Conservation (phyloP, 2,888 invertebrate genomes). For the Falcaria lacertinaria region DNA sequence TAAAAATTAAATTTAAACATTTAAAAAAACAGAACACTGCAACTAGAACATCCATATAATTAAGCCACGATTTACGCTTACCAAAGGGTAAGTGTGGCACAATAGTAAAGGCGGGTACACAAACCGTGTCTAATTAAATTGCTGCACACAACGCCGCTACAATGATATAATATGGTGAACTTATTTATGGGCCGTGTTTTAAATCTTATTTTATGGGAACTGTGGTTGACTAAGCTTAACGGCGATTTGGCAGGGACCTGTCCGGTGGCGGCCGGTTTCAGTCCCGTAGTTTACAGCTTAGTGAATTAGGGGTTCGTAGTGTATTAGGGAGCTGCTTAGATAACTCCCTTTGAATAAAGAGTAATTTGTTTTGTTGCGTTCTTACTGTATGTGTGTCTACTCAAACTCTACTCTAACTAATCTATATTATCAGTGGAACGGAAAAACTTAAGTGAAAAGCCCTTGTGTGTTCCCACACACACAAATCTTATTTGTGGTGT, state of each 20-base stretch:
- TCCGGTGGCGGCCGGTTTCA: constrained; percentile 31
- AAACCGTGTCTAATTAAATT: constrained; percentile 59
- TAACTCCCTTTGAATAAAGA: too few species aligned
- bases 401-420: too few species aligned
- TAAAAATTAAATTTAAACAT: too few species aligned
- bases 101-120: constrained; percentile 42
- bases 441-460: too few species aligned
- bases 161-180: constrained; percentile 48
- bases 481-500: too few species aligned
- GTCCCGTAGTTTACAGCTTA: too few species aligned
- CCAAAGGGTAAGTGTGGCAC: constrained; percentile 18
- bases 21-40: neutral
- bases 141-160: constrained; percentile 39
- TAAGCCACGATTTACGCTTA: constrained; percentile 18
- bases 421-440: too few species aligned
- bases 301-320: too few species aligned
- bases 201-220: constrained; percentile 79
- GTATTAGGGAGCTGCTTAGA: too few species aligned
- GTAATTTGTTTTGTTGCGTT: too few species aligned
- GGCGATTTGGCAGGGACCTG: constrained; percentile 49
- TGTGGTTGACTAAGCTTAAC: constrained; percentile 63
- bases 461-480: too few species aligned
- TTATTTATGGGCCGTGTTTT: constrained; percentile 57
- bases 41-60: constrained; percentile 11
- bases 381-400: too few species aligned